These are phyloP conservation scores for Cyanoramphus novaezelandiae DNA, from an alignment of 2,113 vertebrate species.

Conservation along the genomic window DNA sequence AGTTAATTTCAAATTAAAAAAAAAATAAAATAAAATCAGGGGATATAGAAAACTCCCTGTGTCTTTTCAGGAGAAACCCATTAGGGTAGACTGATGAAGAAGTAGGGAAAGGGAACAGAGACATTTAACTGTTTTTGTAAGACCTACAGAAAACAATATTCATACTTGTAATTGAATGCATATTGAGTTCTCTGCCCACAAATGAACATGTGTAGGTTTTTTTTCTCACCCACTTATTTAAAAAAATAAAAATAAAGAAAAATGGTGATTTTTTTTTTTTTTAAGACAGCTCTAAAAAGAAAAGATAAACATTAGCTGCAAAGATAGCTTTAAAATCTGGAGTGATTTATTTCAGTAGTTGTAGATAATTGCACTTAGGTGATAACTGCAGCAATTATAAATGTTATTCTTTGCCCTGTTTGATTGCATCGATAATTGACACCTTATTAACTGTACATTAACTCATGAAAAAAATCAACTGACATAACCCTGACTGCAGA, in stretches of 20 bases:
- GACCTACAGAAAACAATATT: neutral
- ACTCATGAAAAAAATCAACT: neutral
- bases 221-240: neutral
- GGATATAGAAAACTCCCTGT: neutral
- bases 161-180: neutral
- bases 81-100: neutral
- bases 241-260: neutral
- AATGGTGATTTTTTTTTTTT: neutral
- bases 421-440: conserved; percentile 16
- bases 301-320: neutral
- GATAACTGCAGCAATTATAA: conserved; percentile 30
- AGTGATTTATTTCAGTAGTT: conserved; percentile 19
- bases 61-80: neutral
- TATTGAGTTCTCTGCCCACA: neutral
- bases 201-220: neutral
- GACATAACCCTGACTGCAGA: neutral
- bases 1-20: neutral
- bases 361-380: conserved; percentile 9
- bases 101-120: neutral
- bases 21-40: neutral
- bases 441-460: conserved; percentile 48
- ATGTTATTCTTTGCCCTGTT: conserved; percentile 8
- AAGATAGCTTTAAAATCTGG: neutral
- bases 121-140: neutral
- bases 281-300: neutral